Percentiles rank a stretch among this genome's conserved stretches.
These are phyloP conservation scores for Hemicrepidius hirtus DNA, from an alignment of 2,888 invertebrate genomes.

Conservation along the genomic window DNA sequence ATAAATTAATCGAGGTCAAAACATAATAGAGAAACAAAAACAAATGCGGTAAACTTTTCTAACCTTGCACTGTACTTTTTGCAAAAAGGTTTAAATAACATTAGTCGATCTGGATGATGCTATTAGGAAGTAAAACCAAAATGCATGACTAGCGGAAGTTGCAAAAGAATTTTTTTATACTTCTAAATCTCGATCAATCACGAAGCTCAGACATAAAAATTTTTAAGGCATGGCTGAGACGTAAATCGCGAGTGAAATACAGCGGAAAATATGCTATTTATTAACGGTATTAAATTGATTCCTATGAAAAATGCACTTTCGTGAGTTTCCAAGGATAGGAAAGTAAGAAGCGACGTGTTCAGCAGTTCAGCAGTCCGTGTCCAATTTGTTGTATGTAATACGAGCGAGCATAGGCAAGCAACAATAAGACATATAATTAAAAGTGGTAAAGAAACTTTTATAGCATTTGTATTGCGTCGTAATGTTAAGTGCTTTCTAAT, in stretches of 20 bases:
- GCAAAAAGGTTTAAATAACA: too few relatives aligned
- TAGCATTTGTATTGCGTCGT: constrained; percentile 17
- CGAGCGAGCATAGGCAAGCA: constrained; percentile 13
- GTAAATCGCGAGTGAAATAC: constrained; percentile 1
- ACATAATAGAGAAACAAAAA: too few relatives aligned
- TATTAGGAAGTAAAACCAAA: too few relatives aligned
- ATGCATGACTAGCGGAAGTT: too few relatives aligned
- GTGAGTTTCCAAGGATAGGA: constrained; percentile 35
- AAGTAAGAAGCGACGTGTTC: constrained; percentile 33
- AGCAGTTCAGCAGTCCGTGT: constrained; percentile 17
- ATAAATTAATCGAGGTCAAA: too few relatives aligned
- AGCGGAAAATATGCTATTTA: constrained; percentile 21
- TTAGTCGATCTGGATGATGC: too few relatives aligned
- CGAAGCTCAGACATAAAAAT: not conserved
- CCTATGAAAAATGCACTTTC: constrained; percentile 30
- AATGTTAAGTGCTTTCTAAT: constrained; percentile 7
- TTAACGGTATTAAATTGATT: constrained; percentile 3
- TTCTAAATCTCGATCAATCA: too few relatives aligned
- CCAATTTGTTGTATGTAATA: constrained; percentile 21
- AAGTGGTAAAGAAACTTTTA: constrained; percentile 24
- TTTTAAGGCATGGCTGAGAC: not conserved
- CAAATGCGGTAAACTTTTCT: too few relatives aligned
- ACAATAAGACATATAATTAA: constrained; percentile 18
- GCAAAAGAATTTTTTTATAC: too few relatives aligned
- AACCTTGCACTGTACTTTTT: too few relatives aligned